Base-by-base conservation (phyloP, 2,888 invertebrate species). In the Tetragonula carbonaria region DNA sequence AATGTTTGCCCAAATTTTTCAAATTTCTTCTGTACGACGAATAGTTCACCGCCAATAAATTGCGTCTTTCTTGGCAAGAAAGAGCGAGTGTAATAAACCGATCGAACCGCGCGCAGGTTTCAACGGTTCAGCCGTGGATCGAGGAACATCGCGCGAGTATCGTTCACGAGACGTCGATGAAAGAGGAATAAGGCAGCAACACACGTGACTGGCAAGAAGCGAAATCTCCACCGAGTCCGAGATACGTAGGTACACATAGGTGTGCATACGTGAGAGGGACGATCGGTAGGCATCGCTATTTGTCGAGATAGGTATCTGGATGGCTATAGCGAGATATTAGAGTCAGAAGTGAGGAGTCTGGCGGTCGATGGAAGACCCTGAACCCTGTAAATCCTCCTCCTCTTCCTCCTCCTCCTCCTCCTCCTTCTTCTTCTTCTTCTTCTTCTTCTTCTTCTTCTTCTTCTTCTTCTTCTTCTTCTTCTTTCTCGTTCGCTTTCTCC, bases 251-350 rank as follows among this genome's bases (percentile, higher is more conserved):
- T 45, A 8, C 45, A 45, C 45, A 45, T 11, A 11, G 45, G 45
- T 8, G 45, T 45, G 45, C 11, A 45, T 73, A 67, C 74, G 81
- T 72, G 75, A 85, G 82, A 87, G 79, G 78, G 75, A 87, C 84
- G 86, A 90, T 89, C 91, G 88, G 91, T 91, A 91, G 91, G 91
- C 90, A 91, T 92, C 92, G 91, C 93, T 92, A 93, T 93, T 93
- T 93, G 93, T 93, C 92, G 93, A 93, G 93, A 93, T 93, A 86
- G 81, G 81, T 92, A 93, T 93, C 93, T 90, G 87, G 90, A 90
- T 92, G 91, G 91, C 90, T 92, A 92, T 92, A 93, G 90, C 91
- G 91, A 93, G 92, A 93, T 93, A 93, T 93, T 92, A 93, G 91
- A 89, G 91, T 80, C 89, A 89, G 90, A 91, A 91, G 91, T 91